Conservation (phyloP, 1,140 invertebrate genomes). For the Nixonia krombeini region DNA sequence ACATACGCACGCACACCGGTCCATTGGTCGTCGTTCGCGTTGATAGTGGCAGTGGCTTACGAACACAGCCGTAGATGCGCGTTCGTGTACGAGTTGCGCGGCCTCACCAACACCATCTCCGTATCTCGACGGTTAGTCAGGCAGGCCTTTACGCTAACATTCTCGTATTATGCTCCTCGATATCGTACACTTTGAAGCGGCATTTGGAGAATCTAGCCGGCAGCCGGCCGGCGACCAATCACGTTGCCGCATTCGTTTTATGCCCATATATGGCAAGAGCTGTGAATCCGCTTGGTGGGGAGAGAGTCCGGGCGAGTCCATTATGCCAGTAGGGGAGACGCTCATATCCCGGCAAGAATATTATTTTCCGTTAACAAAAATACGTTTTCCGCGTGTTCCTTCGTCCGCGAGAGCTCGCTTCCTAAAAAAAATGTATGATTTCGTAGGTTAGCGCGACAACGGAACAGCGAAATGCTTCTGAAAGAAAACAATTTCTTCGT, state of each 20-base stretch:
- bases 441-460: too few species aligned
- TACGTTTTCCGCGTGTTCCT: too few species aligned
- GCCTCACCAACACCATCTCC: neutral
- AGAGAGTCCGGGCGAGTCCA: conserved; percentile 66
- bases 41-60: too few species aligned
- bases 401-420: too few species aligned
- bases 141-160: conserved; percentile 55
- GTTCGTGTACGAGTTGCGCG: conserved; percentile 13
- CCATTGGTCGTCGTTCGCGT: too few species aligned
- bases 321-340: conserved; percentile 48
- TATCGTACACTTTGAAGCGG: conserved; percentile 70
- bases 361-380: neutral
- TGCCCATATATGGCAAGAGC: conserved; percentile 85
- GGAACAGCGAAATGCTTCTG: neutral
- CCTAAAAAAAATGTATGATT: neutral
- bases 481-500: neutral
- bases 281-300: conserved; percentile 65
- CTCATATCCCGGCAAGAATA: conserved; percentile 6
- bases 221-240: conserved; percentile 75
- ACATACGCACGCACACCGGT: conserved; percentile 1
- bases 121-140: conserved; percentile 60
- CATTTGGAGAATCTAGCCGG: conserved; percentile 72
- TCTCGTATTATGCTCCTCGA: conserved; percentile 56
- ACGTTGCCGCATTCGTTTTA: conserved; percentile 75
- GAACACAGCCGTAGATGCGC: too few species aligned